phyloP scores from a whole-genome alignment of 2,797 vertebrate genomes.

The Cuniculus paca region DNA sequence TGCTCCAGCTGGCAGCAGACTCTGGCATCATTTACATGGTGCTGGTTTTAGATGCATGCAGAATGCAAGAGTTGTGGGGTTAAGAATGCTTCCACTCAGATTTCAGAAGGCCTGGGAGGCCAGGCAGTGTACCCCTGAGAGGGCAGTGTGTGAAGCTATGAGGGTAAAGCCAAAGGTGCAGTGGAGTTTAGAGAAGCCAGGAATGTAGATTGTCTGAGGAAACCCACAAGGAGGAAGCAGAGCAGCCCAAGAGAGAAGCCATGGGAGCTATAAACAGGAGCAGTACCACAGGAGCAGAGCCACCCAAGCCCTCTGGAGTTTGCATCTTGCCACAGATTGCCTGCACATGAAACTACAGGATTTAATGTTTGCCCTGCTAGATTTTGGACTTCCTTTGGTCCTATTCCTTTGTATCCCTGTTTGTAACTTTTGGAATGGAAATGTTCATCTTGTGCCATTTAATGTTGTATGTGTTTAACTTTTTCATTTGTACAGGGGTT shows the following conservation, averaged over 20 bases:
- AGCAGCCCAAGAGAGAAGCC: not conserved
- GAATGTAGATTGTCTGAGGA: not conserved
- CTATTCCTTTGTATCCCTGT: not conserved
- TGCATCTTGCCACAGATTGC: not conserved
- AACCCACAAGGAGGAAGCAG: not conserved
- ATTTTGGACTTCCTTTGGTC: not conserved
- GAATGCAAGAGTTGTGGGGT: not conserved
- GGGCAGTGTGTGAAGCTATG: not conserved
- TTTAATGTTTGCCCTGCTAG: not conserved
- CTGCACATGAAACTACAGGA: not conserved
- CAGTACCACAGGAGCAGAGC: not conserved
- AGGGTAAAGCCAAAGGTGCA: not conserved
- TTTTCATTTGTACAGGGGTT: not conserved
- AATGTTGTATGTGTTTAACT: not conserved
- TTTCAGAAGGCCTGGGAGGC: not conserved
- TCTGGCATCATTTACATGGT: not conserved
- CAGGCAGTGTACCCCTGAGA: not conserved
- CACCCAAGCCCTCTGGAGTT: not conserved
- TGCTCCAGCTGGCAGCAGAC: not conserved
- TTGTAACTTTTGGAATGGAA: not conserved
- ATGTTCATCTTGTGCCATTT: not conserved
- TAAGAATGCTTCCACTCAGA: not conserved
- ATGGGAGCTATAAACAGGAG: not conserved
- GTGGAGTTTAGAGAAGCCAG: not conserved
- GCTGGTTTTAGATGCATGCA: not conserved